Evolutionary conservation across 1,140 invertebrate genomes (phyloP), one percentile per base, ranked within the genome.

Genomic region (Cotesia typhae): DNA sequence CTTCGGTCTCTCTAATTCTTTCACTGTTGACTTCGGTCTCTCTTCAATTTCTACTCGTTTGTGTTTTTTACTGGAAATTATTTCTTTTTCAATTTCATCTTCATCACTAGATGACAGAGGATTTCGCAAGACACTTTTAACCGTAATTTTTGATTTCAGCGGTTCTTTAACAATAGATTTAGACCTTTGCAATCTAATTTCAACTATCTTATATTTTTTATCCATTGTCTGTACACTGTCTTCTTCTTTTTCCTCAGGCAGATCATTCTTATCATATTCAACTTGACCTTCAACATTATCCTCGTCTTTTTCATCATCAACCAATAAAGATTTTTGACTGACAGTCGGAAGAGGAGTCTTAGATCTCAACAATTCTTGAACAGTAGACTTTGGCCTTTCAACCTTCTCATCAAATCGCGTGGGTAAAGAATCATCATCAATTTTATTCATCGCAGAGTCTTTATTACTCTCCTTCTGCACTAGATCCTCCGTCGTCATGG

Each of bases 141-240:
- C 41, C 6, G 41, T 6, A 47, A 7, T 47, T 47, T 66, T 47
- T 12, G 64, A 57, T 57, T n/a, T 57, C 53, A 1, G 10, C 53
- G 5, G n/a, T 57, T 70, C 68, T 20, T 57, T 41, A 7, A 53
- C 37, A 5, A 41, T n/a, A 35, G 36, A 14, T 61, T 35, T 70
- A 2, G 66, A 14, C 59, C 75, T 70, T 28, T 74, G 36, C 4
- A 71, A 67, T 38, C 75, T 17, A 55, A 17, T 55, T 14, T 14
- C 17, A 14, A 14, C 17, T 55, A 1, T 55, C 17, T 14, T 55
- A 5, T 14, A n/a, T 55, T 52, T 17, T 35, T 7, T 28, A 51
- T 36, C 20, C 55, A 17, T 12, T 20, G 9, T 3, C 9, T 59
- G 17, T 7, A 59, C 20, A 0, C 0, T 9, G 1, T 59, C 9